Base-by-base conservation (phyloP, 2,113 vertebrate genomes). In the Psittacara wagleri region DNA sequence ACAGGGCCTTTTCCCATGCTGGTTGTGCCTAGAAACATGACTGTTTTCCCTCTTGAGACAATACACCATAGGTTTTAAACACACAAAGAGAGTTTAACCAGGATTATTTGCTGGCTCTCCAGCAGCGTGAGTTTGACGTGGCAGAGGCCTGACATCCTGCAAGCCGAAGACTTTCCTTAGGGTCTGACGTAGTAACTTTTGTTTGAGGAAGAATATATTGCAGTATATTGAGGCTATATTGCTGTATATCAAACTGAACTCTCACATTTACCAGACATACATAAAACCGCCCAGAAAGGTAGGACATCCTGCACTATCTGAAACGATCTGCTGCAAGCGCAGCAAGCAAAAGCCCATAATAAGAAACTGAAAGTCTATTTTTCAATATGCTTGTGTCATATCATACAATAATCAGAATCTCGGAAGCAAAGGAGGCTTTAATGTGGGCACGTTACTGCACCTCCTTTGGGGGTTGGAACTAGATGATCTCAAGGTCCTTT, bases 41-140 rank as follows among this genome's bases (percentile, higher is more conserved):
- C 15, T 9, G 0, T 3, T 33, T 5, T 33, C 22, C 6, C 48
- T 28, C 31, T 4, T 6, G 22, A 16, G 31, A 17, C 39, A 2
- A 2, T 6, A 29, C 33, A 9, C 4, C 6, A 2, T 0, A 13
- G 62, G 25, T 22, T 55, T 31, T 17, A n/a, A 43, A 16, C 17
- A 13, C 39, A 20, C 7, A 9, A 52, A 57, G 10, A 3, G 67
- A 12, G 33, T 15, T 31, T 11, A 11, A 49, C 7, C 18, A 3
- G 2, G 41, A 3, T 28, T 8, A 18, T 11, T 27, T 28, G 2
- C 12, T 29, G 28, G 29, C 43, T 13, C 3, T 16, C 28, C 29
- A 7, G 14, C n/a, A 48, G 16, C 1, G 3, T 4, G 4, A 13
- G 31, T 17, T 8, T 11, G 54, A 17, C 18, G 1, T 5, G 23